Evolutionary conservation across 2,113 vertebrate genomes (phyloP).

Genomic region (Serinus canaria): DNA sequence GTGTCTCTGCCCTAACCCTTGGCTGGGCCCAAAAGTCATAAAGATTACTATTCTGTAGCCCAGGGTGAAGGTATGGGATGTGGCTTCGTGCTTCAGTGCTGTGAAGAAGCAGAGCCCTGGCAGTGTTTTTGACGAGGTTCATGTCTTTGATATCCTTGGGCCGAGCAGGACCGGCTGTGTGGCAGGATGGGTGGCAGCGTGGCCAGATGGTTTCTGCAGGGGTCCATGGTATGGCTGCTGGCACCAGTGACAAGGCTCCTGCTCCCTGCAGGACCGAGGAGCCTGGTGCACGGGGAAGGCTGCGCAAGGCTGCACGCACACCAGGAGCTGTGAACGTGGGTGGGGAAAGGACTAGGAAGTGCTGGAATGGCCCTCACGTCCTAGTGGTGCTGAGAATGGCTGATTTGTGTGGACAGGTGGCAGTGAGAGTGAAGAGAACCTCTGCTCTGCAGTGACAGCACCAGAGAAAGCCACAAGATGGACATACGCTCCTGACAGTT

Average conservation of each 20-base stretch:
- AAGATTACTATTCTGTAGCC: not conserved
- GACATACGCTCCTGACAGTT: not conserved
- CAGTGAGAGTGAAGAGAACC: not conserved
- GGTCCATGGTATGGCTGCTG: not conserved
- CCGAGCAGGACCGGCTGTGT: not conserved
- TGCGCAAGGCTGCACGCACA: not conserved
- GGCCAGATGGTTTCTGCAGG: not conserved
- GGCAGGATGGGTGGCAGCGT: not conserved
- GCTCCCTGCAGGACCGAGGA: not conserved
- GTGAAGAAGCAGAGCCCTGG: not conserved
- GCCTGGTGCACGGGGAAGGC: not conserved
- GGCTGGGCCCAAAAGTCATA: not conserved
- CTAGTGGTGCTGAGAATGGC: not conserved
- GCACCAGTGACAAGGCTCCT: not conserved
- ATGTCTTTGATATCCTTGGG: not conserved
- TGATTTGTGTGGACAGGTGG: not conserved
- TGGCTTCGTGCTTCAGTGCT: not conserved
- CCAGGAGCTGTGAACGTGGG: fast-evolving
- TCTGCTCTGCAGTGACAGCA: not conserved
- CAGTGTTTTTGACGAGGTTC: not conserved
- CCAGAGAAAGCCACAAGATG: not conserved
- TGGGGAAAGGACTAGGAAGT: not conserved
- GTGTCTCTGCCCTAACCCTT: not conserved
- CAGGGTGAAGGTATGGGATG: fast-evolving
- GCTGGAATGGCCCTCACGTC: not conserved